Evolutionary conservation across 2,888 invertebrate species (phyloP), one percentile per base, ranked within the genome.

Genomic region (Chironomus riparius): DNA sequence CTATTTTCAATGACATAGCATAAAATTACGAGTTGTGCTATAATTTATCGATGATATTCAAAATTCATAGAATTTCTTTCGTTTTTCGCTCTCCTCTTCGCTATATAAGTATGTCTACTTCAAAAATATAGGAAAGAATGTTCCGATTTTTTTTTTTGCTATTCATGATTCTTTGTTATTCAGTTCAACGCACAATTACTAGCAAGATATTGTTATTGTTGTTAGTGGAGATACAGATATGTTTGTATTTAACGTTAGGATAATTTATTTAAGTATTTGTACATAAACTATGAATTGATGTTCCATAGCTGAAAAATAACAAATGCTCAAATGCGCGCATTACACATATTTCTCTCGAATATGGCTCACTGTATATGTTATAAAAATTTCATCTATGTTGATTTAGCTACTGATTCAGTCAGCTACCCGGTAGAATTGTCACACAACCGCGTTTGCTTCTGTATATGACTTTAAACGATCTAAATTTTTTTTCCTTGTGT

Each of bases 31-130:
- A 56, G 28, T 73, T 73, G 72, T 73, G 72, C 72, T 56, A 73
- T 73, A 73, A 73, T 73, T 73, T 56, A 73, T 73, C 72, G 24
- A 73, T 73, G 72, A 73, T 73, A 73, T 73, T 73, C 72, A 73
- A 62, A 73, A 68, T 73, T 62, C 62, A 62, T 73, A 61, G 61
- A 62, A 73, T 73, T 62, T 22, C 13, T 22, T 22, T 73, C 56
- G n/a, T 56, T 56, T 38, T 38, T 38, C 18, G 56, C 56, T 56
- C 56, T 56, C 15, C 56, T 18, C n/a, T 18, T 56, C 56, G 56
- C 38, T 38, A 38, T 38, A 38, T 38, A 38, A 38, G 38, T 38
- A 38, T 38, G 38, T 38, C 38, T 38, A 10, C 38, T 38, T 38
- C 38, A 38, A 38, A 28, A 28, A 38, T 38, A 38, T 38, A 38